Evolutionary conservation across 2,113 vertebrate genomes (phyloP).

Genomic region (Manacus vitellinus): DNA sequence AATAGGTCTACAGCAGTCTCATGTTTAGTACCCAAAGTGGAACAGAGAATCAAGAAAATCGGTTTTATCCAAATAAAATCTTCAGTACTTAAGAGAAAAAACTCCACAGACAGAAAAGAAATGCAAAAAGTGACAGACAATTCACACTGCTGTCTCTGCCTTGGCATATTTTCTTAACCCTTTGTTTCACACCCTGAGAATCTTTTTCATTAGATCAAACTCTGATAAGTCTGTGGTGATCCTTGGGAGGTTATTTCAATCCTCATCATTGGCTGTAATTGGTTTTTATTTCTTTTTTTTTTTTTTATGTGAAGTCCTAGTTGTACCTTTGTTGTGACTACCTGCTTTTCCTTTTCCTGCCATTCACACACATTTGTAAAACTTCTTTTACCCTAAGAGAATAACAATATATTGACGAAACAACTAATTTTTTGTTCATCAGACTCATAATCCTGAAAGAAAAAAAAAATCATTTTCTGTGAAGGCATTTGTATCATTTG

Average conservation of each 20-base stretch:
- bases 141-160: not conserved
- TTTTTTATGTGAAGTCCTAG: not conserved
- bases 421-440: not conserved
- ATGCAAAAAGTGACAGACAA: not conserved
- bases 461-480: not conserved
- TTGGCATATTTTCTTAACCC: not conserved
- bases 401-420: not conserved
- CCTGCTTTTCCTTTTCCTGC: not conserved
- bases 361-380: not conserved
- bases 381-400: not conserved
- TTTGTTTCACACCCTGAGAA: not conserved
- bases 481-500: not conserved
- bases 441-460: too few relatives aligned
- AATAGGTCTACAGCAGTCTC: not conserved
- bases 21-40: fast-evolving
- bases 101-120: not conserved
- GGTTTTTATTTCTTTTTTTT: not conserved
- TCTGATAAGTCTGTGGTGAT: not conserved
- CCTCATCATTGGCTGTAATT: not conserved
- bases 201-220: not conserved
- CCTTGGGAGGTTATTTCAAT: not conserved
- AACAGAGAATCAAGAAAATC: not conserved
- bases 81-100: not conserved
- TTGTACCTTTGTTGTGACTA: not conserved
- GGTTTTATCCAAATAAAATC: not conserved